A percentile compares a stretch with the other conserved stretches of the same genome.
Conservation (phyloP, 2,888 invertebrate genomes). For the Diabrotica balteata region DNA sequence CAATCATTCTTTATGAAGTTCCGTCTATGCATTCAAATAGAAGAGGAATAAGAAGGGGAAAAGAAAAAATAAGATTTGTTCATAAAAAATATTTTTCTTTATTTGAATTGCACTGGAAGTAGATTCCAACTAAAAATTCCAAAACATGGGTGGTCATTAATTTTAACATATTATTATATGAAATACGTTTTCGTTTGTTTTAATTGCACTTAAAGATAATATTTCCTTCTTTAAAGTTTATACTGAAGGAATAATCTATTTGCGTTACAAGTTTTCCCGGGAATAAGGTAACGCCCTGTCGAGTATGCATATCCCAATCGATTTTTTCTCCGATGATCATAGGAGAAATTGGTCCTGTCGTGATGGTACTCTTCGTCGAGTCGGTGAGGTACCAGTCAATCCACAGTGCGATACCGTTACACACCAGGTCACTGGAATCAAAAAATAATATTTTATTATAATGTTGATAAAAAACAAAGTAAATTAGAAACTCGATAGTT, state of each 20-base stretch:
- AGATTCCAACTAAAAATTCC: too few relatives aligned
- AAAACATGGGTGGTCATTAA: too few relatives aligned
- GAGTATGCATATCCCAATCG: slow-evolving; percentile 80
- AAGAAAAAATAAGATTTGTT: too few relatives aligned
- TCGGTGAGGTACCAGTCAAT: slow-evolving; percentile 78
- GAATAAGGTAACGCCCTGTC: slow-evolving; percentile 81
- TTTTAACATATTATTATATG: too few relatives aligned
- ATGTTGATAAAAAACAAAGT: too few relatives aligned
- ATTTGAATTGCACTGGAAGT: too few relatives aligned
- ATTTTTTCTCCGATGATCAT: slow-evolving; percentile 69
- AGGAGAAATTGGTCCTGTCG: slow-evolving; percentile 70
- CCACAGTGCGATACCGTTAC: slow-evolving; percentile 91
- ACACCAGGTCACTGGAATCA: slow-evolving; percentile 61
- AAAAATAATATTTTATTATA: too few relatives aligned
- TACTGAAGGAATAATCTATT: slow-evolving; percentile 47
- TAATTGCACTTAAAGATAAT: slow-evolving; percentile 46
- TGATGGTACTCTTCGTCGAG: slow-evolving; percentile 61
- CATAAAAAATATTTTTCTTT: too few relatives aligned
- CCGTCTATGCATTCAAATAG: too few relatives aligned
- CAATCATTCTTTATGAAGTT: too few relatives aligned
- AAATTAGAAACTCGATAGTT: too few relatives aligned
- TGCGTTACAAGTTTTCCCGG: slow-evolving; percentile 36
- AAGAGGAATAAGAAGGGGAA: too few relatives aligned
- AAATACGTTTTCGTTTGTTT: neutral
- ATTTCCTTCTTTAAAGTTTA: slow-evolving; percentile 46